phyloP scores from a whole-genome alignment of 35 echinoderm and acorn worm genomes.

The Eucidaris tribuloides region DNA sequence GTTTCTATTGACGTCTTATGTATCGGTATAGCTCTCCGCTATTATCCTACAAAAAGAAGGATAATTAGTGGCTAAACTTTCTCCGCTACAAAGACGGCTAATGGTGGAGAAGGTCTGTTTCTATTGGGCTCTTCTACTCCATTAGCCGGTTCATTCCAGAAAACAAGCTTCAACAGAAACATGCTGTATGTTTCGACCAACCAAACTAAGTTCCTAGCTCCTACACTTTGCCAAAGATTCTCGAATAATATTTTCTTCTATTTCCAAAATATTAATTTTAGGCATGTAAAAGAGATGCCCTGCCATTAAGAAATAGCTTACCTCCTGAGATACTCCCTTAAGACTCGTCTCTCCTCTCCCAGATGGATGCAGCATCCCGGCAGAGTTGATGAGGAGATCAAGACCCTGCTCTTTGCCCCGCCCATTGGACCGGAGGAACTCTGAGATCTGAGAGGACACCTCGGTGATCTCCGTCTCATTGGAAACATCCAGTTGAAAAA shows the following conservation, averaged over 20 bases:
- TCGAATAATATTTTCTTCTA: neutral
- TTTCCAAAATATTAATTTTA: neutral
- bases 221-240: too few relatives aligned
- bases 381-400: slow-evolving; percentile 83
- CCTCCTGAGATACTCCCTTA: slow-evolving; percentile 73
- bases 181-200: neutral
- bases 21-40: too few relatives aligned
- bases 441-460: slow-evolving; percentile 25
- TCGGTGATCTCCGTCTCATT: slow-evolving; percentile 48
- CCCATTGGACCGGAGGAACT: slow-evolving; percentile 1
- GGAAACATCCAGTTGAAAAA: slow-evolving; percentile 66
- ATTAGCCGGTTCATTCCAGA: too few relatives aligned
- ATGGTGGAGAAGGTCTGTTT: too few relatives aligned
- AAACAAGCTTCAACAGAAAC: too few relatives aligned
- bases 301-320: neutral
- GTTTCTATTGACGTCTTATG: too few relatives aligned
- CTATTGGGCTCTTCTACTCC: too few relatives aligned
- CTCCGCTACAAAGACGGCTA: too few relatives aligned
- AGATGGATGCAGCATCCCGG: slow-evolving; percentile 78
- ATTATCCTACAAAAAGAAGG: too few relatives aligned
- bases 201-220: too few relatives aligned
- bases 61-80: too few relatives aligned
- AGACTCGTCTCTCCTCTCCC: slow-evolving; percentile 90
- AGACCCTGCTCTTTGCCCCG: neutral
- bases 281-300: neutral